A percentile compares a stretch with the other conserved stretches of the same genome.
These are phyloP conservation scores for Ovis aries DNA, from an alignment of 2,113 vertebrate genomes.

Conservation along the genomic window ARS-UI_Ramb_v3.0 NC_056061.1:68489001-68489500, in stretches of 20 bases:
- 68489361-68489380: constrained; percentile 78
- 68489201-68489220: constrained; percentile 82
- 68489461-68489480: not conserved
- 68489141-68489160: not conserved
- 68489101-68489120: not conserved
- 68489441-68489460: not conserved
- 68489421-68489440: not conserved
- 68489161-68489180: not conserved
- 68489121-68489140: not conserved
- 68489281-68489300: constrained; percentile 84
- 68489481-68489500: not conserved
- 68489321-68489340: not conserved
- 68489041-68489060: not conserved
- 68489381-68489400: not conserved
- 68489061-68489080: not conserved
- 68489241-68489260: constrained; percentile 97
- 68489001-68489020: not conserved
- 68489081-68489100: not conserved
- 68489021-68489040: not conserved
- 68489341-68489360: constrained; percentile 62
- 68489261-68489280: constrained; percentile 97
- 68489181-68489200: constrained; percentile 27
- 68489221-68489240: constrained; percentile 89
- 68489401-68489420: not conserved
- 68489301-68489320: constrained; percentile 85